A percentile compares a stretch with the other conserved stretches of the same genome.
These are phyloP conservation scores for Sus scrofa DNA, from an alignment of 2,113 vertebrate genomes.

Conservation along the genomic window DNA sequence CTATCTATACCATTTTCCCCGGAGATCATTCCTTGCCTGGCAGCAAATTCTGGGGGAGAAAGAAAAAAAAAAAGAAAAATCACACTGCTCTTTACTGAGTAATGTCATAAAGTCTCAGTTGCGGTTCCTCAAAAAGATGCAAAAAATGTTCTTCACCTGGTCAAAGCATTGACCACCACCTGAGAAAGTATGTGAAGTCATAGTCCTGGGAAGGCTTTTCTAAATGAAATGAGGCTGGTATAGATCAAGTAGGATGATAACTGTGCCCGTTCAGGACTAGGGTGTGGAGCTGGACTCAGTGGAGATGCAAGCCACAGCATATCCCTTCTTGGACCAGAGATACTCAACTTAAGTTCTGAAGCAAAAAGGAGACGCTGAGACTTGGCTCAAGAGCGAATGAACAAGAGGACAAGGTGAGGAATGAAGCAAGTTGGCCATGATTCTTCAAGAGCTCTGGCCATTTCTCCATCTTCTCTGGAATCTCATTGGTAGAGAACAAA, in stretches of 20 bases:
- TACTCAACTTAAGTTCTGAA: background rate
- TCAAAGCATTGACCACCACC: background rate
- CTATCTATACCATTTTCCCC: background rate
- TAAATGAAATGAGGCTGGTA: background rate
- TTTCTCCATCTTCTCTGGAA: background rate
- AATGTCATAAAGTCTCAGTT: background rate
- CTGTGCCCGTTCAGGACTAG: background rate
- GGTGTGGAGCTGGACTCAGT: background rate
- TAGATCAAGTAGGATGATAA: background rate
- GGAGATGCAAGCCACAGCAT: background rate
- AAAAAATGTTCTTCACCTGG: background rate
- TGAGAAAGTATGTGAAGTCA: background rate
- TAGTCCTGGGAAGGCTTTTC: background rate
- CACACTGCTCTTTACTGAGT: background rate
- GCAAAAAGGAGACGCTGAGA: background rate
- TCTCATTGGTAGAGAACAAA: background rate
- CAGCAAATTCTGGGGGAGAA: background rate
- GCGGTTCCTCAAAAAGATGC: background rate
- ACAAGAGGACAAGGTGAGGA: background rate
- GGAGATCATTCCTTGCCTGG: background rate
- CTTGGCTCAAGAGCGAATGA: background rate
- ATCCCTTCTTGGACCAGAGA: background rate
- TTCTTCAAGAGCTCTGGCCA: background rate
- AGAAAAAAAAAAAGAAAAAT: background rate
- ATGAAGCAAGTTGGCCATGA: background rate